Percentiles rank a stretch among this genome's conserved stretches.
Conservation (phyloP, 2,888 invertebrate genomes). For the Zaprionus bogoriensis region DNA sequence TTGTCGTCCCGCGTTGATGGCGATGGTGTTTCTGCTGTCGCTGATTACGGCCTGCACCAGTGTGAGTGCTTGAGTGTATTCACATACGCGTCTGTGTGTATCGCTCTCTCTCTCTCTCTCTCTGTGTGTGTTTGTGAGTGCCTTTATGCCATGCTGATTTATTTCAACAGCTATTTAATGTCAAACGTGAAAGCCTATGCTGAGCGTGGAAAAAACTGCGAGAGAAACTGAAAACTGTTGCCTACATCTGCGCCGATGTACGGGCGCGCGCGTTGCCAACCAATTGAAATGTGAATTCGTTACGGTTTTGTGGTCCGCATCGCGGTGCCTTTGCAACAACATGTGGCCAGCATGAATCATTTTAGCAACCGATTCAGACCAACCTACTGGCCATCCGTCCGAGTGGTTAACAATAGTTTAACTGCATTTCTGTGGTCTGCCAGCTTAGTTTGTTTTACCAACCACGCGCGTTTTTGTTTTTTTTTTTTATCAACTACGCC, state of each 20-base stretch:
- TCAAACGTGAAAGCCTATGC: conserved; percentile 35
- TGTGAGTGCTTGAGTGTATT: background rate
- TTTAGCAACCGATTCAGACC: conserved; percentile 27
- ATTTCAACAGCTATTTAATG: conserved; percentile 73
- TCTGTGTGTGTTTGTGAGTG: conserved; percentile 21
- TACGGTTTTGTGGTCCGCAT: conserved; percentile 33
- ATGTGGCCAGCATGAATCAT: conserved; percentile 22
- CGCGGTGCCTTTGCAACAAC: conserved; percentile 35
- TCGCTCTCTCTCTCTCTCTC: conserved; percentile 10
- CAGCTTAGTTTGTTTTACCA: conserved; percentile 3
- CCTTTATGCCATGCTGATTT: conserved; percentile 57
- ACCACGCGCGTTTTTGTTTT: no score
- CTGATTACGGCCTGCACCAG: conserved; percentile 7
- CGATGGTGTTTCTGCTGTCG: conserved; percentile 50
- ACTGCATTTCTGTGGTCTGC: conserved; percentile 21
- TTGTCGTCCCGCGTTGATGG: conserved; percentile 21
- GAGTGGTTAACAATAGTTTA: conserved; percentile 19
- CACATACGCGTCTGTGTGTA: background rate
- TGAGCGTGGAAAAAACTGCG: background rate
- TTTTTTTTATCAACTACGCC: no score
- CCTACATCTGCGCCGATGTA: conserved; percentile 55
- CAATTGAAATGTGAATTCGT: conserved; percentile 44
- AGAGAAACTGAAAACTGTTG: conserved; percentile 41
- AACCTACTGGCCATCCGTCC: conserved; percentile 10
- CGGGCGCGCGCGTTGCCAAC: conserved; percentile 20